Percentiles rank a stretch among this genome's conserved stretches.
These are phyloP conservation scores for Geotrupes spiniger DNA, from an alignment of 2,888 invertebrate genomes.

Conservation along the genomic window DNA sequence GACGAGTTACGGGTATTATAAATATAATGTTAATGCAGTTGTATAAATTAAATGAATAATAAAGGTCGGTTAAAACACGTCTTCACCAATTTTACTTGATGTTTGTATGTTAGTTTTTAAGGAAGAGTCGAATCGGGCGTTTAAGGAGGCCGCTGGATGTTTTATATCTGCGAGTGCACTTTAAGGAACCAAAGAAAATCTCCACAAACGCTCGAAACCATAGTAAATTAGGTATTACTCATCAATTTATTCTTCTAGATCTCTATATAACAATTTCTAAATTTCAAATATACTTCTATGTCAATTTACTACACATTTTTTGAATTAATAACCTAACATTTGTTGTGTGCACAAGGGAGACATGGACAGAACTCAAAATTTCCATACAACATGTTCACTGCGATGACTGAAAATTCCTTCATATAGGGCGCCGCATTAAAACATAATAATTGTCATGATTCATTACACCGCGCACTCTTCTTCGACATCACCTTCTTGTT, in stretches of 20 bases:
- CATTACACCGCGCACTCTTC: no score
- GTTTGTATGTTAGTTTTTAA: constrained; percentile 33
- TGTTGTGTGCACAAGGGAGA: no score
- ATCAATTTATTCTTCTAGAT: constrained; percentile 32
- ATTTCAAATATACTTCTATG: constrained; percentile 36
- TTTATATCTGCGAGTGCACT: no score
- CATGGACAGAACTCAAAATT: no score
- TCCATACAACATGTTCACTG: no score
- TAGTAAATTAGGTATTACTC: constrained; percentile 9
- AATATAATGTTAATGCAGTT: constrained; percentile 46
- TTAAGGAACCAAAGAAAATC: constrained; percentile 1
- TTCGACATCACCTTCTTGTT: no score
- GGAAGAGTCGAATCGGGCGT: constrained; percentile 24
- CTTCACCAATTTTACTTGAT: constrained; percentile 28
- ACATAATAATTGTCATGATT: no score
- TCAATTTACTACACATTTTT: constrained; percentile 31
- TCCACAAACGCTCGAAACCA: constrained; percentile 26
- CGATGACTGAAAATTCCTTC: no score
- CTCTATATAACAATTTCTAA: constrained; percentile 32
- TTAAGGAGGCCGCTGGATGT: constrained; percentile 22
- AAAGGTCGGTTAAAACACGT: constrained; percentile 36
- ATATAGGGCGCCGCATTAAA: no score
- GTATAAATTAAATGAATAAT: constrained; percentile 46
- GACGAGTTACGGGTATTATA: constrained; percentile 49
- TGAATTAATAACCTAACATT: constrained; percentile 3